Base-by-base conservation (phyloP, 2,888 invertebrate species). In the Cosmia pyralina region DNA sequence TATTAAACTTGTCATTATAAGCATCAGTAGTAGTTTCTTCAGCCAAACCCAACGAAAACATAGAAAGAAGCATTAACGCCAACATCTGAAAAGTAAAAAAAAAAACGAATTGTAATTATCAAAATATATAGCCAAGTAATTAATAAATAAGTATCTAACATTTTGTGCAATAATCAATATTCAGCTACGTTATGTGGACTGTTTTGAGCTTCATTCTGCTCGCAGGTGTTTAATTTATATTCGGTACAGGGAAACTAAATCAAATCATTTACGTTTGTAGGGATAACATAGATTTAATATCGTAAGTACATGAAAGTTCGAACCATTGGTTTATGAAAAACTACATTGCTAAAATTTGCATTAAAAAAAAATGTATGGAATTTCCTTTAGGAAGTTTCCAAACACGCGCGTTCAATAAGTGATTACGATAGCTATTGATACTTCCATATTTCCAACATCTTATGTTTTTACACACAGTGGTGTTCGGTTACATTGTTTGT, bases 1-100 rank as follows among this genome's bases (percentile, higher is more conserved):
- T 94, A 81, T 96, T 96, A 34, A 91, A 87, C 77, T 93, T 94
- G 72, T 96, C 95, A 83, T 92, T 93, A 62, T 89, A 81, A 11
- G 66, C 80, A 75, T 94, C 92, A 46, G 91, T 90, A 4, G 92
- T 90, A 41, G 90, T 81, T n/a, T 94, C 93, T 87, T 94, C 91
- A 63, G 94, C 90, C 68, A 90, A 85, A 74, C 87, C 89, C 55
- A 92, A 84, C 64, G 92, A 85, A 72, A 93, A 81, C 70, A 93
- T 82, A 73, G 90, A 88, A 79, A 92, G 78, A 77, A 94, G 81
- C 76, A 92, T 62, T 28, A 94, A 88, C 88, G 91, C 91, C 89
- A 89, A 87, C 87, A 92, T 89, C 94, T 96, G 95, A 70, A 95
- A 93, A 69, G 76, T 77, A 85, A 87, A 87, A 48, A 41, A 15